Evolutionary conservation across 2,888 invertebrate genomes (phyloP).

Genomic region (Nymphalis polychloros): DNA sequence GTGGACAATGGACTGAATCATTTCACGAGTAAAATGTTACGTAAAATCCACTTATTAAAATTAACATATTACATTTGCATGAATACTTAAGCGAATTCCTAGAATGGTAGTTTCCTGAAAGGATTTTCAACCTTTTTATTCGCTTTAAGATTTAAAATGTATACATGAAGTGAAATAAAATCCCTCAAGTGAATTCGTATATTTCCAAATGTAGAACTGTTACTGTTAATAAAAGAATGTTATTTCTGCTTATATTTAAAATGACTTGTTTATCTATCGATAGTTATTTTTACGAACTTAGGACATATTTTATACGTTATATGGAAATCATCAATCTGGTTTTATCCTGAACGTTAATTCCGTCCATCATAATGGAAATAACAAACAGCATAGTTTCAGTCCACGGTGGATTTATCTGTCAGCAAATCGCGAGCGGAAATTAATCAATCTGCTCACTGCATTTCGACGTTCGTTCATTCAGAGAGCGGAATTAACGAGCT

Average conservation of each 20-base stretch:
- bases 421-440: conserved; percentile 58
- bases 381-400: conserved; percentile 20
- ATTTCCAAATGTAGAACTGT: too few species aligned
- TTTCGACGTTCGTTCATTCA: conserved; percentile 32
- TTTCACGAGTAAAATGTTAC: neutral
- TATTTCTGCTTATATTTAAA: too few species aligned
- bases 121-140: neutral
- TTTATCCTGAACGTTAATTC: neutral
- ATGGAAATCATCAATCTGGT: neutral
- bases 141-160: neutral
- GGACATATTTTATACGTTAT: neutral
- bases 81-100: neutral
- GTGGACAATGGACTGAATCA: conserved; percentile 8
- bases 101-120: neutral
- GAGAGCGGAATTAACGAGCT: conserved; percentile 40
- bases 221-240: too few species aligned
- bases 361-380: conserved; percentile 14
- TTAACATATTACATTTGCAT: conserved; percentile 1
- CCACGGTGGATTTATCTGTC: conserved; percentile 41
- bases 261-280: too few species aligned
- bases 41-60: conserved; percentile 1
- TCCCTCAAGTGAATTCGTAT: too few species aligned
- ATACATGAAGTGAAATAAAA: too few species aligned
- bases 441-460: conserved; percentile 57
- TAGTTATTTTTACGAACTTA: too few species aligned